phyloP scores from a whole-genome alignment of 2,888 invertebrate species.

The Toxonevra muliebris region DNA sequence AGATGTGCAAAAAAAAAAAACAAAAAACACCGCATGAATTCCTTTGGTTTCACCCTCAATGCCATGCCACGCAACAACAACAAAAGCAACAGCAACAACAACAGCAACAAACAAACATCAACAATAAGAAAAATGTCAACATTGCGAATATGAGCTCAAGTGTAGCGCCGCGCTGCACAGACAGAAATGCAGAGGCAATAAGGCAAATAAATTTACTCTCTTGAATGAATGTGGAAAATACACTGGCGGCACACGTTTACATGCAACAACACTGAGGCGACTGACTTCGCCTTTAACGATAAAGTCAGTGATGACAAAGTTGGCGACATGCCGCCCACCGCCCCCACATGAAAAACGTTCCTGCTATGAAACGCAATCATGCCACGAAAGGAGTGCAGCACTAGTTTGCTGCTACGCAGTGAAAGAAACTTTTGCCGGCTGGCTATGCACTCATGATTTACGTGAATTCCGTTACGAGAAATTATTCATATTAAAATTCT shows the following conservation, averaged over 20 bases:
- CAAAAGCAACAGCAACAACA: neutral
- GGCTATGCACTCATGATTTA: constrained; percentile 20
- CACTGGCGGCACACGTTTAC: constrained; percentile 2
- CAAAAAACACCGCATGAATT: constrained; percentile 7
- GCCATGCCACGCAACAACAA: neutral
- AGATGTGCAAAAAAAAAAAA: neutral
- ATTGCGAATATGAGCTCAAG: constrained; percentile 42
- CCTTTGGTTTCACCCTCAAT: neutral
- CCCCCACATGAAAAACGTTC: no score
- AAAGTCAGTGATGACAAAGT: neutral
- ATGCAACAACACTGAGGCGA: no score
- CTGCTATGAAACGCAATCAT: no score
- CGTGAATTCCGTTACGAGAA: constrained; percentile 27
- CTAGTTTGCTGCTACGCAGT: neutral
- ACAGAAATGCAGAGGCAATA: neutral
- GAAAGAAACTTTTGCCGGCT: neutral
- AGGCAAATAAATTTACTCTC: neutral
- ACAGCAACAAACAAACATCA: neutral
- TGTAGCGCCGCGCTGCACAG: constrained; percentile 28
- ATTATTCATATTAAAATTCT: constrained; percentile 30
- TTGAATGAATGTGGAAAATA: neutral
- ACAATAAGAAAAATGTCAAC: constrained; percentile 30
- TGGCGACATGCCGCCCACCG: no score
- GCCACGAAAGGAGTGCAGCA: no score
- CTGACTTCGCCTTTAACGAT: neutral